phyloP scores from a whole-genome alignment of 1,140 invertebrate genomes.

The Eubasilissa regina region DNA sequence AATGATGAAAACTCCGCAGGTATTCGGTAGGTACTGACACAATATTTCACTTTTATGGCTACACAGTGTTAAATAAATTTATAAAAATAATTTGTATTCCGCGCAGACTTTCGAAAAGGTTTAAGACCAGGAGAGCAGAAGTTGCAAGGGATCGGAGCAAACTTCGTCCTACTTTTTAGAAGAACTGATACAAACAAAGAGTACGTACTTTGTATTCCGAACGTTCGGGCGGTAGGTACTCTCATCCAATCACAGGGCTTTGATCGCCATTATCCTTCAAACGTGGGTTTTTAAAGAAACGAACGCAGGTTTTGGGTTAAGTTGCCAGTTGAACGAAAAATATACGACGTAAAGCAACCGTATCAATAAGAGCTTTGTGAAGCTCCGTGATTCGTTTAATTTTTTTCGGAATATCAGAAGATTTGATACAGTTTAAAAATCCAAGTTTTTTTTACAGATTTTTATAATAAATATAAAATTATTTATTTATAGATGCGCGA shows the following conservation, averaged over 20 bases:
- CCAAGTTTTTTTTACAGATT: too few species aligned
- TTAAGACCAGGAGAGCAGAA: slow-evolving; percentile 16
- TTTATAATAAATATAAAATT: too few species aligned
- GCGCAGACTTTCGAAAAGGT: not conserved
- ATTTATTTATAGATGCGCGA: too few species aligned
- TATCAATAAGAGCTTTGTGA: slow-evolving; percentile 1
- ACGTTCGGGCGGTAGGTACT: slow-evolving; percentile 5
- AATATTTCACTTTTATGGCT: too few species aligned
- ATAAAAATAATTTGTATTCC: slow-evolving; percentile 11
- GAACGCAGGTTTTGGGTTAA: slow-evolving; percentile 8
- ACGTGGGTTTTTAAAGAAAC: slow-evolving; percentile 28
- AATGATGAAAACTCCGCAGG: too few species aligned
- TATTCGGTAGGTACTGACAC: too few species aligned
- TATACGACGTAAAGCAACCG: slow-evolving; percentile 14
- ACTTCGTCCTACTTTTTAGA: not conserved
- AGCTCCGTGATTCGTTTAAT: not conserved
- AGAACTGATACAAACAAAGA: slow-evolving; percentile 18
- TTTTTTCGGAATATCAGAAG: too few species aligned
- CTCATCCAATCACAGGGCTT: slow-evolving; percentile 23
- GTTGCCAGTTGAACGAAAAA: not conserved
- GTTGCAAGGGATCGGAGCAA: slow-evolving; percentile 8
- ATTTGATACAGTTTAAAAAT: too few species aligned
- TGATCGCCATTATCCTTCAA: slow-evolving; percentile 18
- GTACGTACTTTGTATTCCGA: slow-evolving; percentile 17
- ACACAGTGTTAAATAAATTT: slow-evolving; percentile 5